phyloP scores from a whole-genome alignment of 2,797 vertebrate species.

The Falco berigora region DNA sequence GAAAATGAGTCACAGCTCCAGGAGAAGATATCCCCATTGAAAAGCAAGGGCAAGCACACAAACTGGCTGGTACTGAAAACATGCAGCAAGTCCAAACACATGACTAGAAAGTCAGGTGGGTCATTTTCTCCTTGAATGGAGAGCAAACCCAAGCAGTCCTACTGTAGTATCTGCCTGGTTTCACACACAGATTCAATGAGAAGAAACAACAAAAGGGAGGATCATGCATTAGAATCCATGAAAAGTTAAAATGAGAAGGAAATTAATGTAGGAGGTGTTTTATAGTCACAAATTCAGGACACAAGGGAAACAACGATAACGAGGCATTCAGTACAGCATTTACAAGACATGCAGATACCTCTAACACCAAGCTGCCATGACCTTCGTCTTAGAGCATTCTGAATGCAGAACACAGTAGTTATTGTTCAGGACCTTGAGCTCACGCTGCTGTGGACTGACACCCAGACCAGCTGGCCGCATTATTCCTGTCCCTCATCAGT shows the following conservation, averaged over 20 bases:
- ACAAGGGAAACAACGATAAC: not conserved
- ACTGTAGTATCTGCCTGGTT: not conserved
- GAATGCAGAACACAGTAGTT: not conserved
- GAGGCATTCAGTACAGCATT: not conserved
- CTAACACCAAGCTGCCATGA: not conserved
- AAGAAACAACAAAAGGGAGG: not conserved
- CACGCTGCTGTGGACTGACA: not conserved
- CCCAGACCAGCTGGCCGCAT: not conserved
- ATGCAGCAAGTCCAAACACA: not conserved
- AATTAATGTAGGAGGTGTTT: not conserved
- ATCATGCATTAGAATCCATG: not conserved
- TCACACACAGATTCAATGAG: not conserved
- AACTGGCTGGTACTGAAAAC: not conserved
- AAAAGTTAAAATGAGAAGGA: not conserved
- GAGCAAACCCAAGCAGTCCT: not conserved
- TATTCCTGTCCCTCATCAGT: not conserved
- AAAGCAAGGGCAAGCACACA: not conserved
- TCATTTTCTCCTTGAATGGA: not conserved
- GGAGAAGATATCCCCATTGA: not conserved
- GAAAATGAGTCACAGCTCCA: not conserved
- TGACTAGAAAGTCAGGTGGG: not conserved
- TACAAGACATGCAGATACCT: not conserved
- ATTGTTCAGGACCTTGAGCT: not conserved
- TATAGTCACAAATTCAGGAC: not conserved
- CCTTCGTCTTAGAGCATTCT: not conserved